phyloP scores from a whole-genome alignment of 53 echinoderm and acorn worm genomes.

The Apostichopus leukothele region DNA sequence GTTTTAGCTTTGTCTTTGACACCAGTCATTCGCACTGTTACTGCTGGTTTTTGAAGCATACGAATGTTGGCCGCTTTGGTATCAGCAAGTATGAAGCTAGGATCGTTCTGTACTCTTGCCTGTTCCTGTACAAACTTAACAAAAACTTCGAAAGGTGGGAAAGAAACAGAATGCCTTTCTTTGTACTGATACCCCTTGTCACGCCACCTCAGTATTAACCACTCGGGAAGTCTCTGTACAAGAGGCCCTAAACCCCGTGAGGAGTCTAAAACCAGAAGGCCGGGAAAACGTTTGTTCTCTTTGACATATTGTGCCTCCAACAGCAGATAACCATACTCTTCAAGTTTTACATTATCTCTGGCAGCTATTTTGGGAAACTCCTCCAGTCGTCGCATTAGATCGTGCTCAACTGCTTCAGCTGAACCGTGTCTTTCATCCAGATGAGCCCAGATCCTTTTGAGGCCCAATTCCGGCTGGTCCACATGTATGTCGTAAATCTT shows the following conservation, averaged over 20 bases:
- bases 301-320: conserved; percentile 60
- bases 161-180: conserved; percentile 44
- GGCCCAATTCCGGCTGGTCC: conserved; percentile 57
- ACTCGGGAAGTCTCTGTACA: conserved; percentile 57
- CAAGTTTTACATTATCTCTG: conserved; percentile 50
- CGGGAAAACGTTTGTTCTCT: conserved; percentile 50
- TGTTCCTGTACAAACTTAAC: conserved; percentile 63
- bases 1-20: conserved; percentile 36
- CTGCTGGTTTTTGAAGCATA: conserved; percentile 29
- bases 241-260: conserved; percentile 56
- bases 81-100: conserved; percentile 55
- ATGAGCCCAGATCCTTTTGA: conserved; percentile 56
- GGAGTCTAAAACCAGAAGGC: conserved; percentile 59
- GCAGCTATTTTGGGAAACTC: conserved; percentile 56
- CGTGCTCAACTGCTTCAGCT: conserved; percentile 60
- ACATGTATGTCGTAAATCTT: conserved; percentile 62
- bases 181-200: conserved; percentile 57
- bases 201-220: conserved; percentile 58
- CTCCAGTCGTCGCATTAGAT: conserved; percentile 50
- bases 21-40: conserved; percentile 52
- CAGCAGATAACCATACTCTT: conserved; percentile 64
- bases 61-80: conserved; percentile 30
- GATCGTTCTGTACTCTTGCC: conserved; percentile 58
- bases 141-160: conserved; percentile 63
- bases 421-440: conserved; percentile 59